These are phyloP conservation scores for Pristionchus maxplancki DNA, from an alignment of 2,888 invertebrate genomes.

Conservation along the genomic window DNA sequence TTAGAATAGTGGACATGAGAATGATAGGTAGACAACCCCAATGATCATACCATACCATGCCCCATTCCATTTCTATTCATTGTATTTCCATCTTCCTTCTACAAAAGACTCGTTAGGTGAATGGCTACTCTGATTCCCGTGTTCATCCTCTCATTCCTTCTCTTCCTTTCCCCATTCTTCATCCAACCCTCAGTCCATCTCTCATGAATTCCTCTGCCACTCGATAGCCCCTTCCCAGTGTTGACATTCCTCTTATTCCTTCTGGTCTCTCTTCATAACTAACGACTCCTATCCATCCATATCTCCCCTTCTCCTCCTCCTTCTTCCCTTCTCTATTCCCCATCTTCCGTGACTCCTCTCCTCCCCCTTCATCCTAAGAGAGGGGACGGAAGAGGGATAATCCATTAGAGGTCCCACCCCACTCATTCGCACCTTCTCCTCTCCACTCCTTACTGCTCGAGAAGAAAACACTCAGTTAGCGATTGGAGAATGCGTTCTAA, in stretches of 20 bases:
- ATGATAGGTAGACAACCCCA: background rate
- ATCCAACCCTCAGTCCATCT: background rate
- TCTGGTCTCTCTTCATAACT: slow-evolving; percentile 40
- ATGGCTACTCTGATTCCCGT: background rate
- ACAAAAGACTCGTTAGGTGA: background rate
- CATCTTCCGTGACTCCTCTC: slow-evolving; percentile 21
- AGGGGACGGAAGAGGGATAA: slow-evolving; percentile 42
- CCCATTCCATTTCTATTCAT: background rate
- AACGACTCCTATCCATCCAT: slow-evolving; percentile 30
- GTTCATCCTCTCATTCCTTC: background rate
- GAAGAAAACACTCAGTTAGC: background rate
- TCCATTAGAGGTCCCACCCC: slow-evolving; percentile 47
- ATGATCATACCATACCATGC: background rate
- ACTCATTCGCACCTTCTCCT: slow-evolving; percentile 16
- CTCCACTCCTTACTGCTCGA: background rate
- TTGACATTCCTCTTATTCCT: slow-evolving; percentile 32
- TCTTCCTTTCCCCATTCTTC: background rate
- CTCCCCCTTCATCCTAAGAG: slow-evolving; percentile 37
- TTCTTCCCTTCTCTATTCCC: slow-evolving; percentile 34
- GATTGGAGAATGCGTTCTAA: slow-evolving; percentile 28
- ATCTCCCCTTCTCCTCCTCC: slow-evolving; percentile 25
- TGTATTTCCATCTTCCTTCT: background rate
- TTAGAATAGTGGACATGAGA: too few species aligned
- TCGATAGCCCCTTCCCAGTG: background rate
- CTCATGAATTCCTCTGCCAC: slow-evolving; percentile 2